Conservation (phyloP, 1,140 invertebrate species). For the Zaprionus inermis region DNA sequence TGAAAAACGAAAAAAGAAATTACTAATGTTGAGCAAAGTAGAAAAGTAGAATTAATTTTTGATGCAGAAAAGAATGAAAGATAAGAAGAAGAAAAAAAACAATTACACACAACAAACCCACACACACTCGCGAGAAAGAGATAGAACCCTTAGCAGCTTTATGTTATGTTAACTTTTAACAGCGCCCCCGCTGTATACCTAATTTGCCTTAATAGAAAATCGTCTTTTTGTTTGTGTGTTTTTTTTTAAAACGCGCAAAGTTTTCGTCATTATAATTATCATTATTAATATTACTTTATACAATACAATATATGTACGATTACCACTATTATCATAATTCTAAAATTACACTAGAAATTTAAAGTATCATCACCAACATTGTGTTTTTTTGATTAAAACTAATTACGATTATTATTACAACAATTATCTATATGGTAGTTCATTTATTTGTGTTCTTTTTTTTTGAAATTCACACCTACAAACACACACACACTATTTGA, state of each 20-base stretch:
- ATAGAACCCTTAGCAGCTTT: slow-evolving; percentile 61
- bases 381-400: slow-evolving; percentile 32
- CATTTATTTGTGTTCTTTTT: slow-evolving; percentile 3
- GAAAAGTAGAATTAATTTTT: slow-evolving; percentile 3
- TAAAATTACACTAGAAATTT: slow-evolving; percentile 13
- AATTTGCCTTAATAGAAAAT: slow-evolving; percentile 77
- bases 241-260: slow-evolving; percentile 20
- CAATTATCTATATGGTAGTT: slow-evolving; percentile 3
- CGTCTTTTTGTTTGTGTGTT: slow-evolving; percentile 47
- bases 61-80: not conserved
- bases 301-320: slow-evolving; percentile 3
- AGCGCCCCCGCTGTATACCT: slow-evolving; percentile 56
- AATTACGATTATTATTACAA: slow-evolving; percentile 17
- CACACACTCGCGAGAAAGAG: slow-evolving; percentile 16
- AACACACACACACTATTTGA: slow-evolving; percentile 27
- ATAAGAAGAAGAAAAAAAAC: not conserved
- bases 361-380: slow-evolving; percentile 38
- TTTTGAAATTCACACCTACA: not conserved
- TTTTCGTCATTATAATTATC: slow-evolving; percentile 17
- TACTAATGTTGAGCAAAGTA: not conserved
- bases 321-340: slow-evolving; percentile 25
- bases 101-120: slow-evolving; percentile 39
- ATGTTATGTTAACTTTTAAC: slow-evolving; percentile 62
- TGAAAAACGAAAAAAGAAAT: not conserved
- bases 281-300: slow-evolving; percentile 22